A percentile compares a stretch with the other conserved stretches of the same genome.
Evolutionary conservation across 2,888 invertebrate species (phyloP).

Genomic region (Andrena chrysosceles): DNA sequence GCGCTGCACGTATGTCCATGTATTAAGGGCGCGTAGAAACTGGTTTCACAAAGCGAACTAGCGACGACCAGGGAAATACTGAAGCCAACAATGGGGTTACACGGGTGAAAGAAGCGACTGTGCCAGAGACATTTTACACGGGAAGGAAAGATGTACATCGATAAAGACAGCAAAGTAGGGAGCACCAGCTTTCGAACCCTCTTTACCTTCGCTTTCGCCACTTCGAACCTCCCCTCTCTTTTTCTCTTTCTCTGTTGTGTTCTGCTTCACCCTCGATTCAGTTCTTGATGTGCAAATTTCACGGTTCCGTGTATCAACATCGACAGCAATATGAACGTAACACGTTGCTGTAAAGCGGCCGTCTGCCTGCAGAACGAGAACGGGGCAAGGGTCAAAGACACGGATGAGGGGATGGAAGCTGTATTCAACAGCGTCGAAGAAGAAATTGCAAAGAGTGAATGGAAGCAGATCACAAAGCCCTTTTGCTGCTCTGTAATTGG

Average conservation of each 20-base stretch:
- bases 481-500: constrained; percentile 20
- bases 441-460: not conserved
- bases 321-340: constrained; percentile 18
- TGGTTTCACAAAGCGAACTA: constrained; percentile 17
- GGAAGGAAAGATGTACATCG: constrained; percentile 6
- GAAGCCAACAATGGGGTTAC: constrained; percentile 26
- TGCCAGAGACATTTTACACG: not conserved
- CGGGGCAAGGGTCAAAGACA: not conserved
- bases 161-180: constrained; percentile 2
- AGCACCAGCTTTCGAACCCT: constrained; percentile 31
- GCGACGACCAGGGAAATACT: constrained; percentile 29
- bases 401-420: not conserved
- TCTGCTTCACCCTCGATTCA: constrained; percentile 25
- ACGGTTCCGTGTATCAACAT: constrained; percentile 31
- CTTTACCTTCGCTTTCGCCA: constrained; percentile 8
- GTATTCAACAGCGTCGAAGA: not conserved
- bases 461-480: not conserved
- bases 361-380: not conserved
- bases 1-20: constrained; percentile 22
- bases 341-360: constrained; percentile 1
- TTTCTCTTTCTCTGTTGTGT: no score
- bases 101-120: not conserved
- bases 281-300: constrained; percentile 15
- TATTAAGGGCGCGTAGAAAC: constrained; percentile 28
- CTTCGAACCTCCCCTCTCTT: not conserved